Evolutionary conservation across 1,140 invertebrate species (phyloP).

Genomic region (Nasonia longicornis): DNA sequence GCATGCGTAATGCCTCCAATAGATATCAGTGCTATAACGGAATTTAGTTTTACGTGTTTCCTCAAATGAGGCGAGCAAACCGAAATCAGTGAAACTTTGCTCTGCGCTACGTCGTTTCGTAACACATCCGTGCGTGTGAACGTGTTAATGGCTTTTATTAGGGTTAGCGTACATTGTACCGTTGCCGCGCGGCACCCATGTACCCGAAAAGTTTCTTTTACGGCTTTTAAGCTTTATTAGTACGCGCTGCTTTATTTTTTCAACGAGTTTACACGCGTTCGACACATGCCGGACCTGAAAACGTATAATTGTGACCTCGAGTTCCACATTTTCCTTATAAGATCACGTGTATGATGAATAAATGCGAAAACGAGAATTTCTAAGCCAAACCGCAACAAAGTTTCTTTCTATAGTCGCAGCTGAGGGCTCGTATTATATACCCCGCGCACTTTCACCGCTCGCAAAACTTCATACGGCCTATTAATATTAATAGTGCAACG

Average conservation of each 20-base stretch:
- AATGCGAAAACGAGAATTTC: background rate
- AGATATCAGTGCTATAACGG: background rate
- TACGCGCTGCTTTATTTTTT: background rate
- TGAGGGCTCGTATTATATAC: background rate
- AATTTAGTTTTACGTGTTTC: background rate
- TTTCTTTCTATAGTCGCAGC: too few relatives aligned
- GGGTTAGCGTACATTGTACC: background rate
- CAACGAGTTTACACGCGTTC: background rate
- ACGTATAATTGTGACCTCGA: background rate
- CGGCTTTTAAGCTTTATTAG: background rate
- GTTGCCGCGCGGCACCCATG: background rate
- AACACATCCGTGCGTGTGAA: background rate
- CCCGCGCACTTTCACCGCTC: conserved; percentile 8
- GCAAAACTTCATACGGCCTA: conserved; percentile 17
- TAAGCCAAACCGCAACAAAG: background rate
- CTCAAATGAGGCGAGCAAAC: background rate
- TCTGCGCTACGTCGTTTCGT: background rate
- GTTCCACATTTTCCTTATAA: too few relatives aligned
- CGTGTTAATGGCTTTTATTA: conserved; percentile 21
- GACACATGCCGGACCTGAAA: background rate
- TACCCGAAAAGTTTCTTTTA: background rate
- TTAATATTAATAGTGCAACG: conserved; percentile 21
- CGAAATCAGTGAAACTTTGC: too few relatives aligned
- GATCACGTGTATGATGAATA: background rate
- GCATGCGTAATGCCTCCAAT: background rate